Evolutionary conservation across 2,888 invertebrate species (phyloP).

Genomic region (Pyrrhia umbra): DNA sequence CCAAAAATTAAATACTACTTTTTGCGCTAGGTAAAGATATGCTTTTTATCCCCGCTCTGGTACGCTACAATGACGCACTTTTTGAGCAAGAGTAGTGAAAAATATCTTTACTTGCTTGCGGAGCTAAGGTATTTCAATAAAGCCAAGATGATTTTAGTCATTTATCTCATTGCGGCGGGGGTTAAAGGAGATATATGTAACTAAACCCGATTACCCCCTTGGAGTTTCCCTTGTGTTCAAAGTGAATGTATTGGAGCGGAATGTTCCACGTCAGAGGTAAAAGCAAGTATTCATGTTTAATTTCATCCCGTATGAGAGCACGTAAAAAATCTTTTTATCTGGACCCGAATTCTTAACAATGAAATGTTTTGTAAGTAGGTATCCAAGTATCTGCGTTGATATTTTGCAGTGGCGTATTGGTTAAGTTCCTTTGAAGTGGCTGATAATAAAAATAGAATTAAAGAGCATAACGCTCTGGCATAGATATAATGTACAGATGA

Average conservation of each 20-base stretch:
- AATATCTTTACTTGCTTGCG: constrained; percentile 50
- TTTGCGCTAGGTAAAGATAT: too few species aligned
- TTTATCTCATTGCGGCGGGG: constrained; percentile 75
- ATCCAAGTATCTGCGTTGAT: constrained; percentile 32
- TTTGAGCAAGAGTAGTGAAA: too few species aligned
- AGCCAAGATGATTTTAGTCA: constrained; percentile 73
- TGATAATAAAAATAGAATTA: constrained; percentile 1
- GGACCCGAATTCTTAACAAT: constrained; percentile 80
- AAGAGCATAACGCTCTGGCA: too few species aligned
- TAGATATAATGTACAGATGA: too few species aligned
- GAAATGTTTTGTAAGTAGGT: constrained; percentile 59
- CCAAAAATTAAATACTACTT: too few species aligned
- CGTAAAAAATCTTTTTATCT: constrained; percentile 84
- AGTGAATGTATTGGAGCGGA: constrained; percentile 87
- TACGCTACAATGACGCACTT: too few species aligned
- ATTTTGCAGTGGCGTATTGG: constrained; percentile 24
- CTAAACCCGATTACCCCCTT: constrained; percentile 82
- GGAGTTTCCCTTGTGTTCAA: constrained; percentile 85
- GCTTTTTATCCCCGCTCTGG: too few species aligned
- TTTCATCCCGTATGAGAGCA: constrained; percentile 82
- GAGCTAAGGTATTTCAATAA: constrained; percentile 68
- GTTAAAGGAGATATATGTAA: constrained; percentile 75
- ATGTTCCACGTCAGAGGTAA: constrained; percentile 88
- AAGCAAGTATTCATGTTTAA: constrained; percentile 89
- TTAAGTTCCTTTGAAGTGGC: constrained; percentile 9